Base-by-base conservation (phyloP, 1,140 invertebrate species). In the Brachionus calyciflorus region DNA sequence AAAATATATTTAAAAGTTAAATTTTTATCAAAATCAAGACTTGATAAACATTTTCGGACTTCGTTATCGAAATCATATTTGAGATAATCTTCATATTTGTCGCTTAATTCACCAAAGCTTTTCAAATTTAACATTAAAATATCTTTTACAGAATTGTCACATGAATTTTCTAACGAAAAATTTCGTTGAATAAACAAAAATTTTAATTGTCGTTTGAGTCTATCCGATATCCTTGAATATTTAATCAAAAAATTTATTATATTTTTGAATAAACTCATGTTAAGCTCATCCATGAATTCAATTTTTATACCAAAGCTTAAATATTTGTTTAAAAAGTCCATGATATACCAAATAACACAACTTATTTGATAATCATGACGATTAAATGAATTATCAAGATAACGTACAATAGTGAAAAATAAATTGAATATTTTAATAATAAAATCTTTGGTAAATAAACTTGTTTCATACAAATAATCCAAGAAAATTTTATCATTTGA, bases 251-350 rank as follows among this genome's bases (percentile, higher is more conserved):
- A 44, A 44, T 65, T 65, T 2, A 44, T 17, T 14, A 44, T 24
- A 24, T 65, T 65, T 10, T 26, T 24, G 44, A 28, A 65, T 10
- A 65, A 26, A 17, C 44, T 65, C 17, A 24, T 14, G 19, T 65
- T 65, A 10, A 65, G 17, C 3, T 65, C 40, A 24, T 41, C 19
- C 60, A 65, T 65, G n/a, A 24, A 65, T 21, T 65, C 60, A 2
- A 65, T 7, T 5, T 65, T 44, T 9, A 21, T 19, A 9, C 10
- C 40, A 12, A 46, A 44, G 41, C 44, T 9, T 44, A 7, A 14
- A 26, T 65, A 44, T 24, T 24, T 24, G 26, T 65, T 65, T 65
- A 65, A 14, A 65, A 30, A 65, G 17, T 65, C 60, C 12, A 44
- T 24, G 5, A 65, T 12, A 65, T 65, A 10, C 60, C 60, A 65